Percentiles rank a stretch among this genome's conserved stretches.
phyloP scores from a whole-genome alignment of 2,888 invertebrate genomes.

The Callyntrura guangdongensis region DNA sequence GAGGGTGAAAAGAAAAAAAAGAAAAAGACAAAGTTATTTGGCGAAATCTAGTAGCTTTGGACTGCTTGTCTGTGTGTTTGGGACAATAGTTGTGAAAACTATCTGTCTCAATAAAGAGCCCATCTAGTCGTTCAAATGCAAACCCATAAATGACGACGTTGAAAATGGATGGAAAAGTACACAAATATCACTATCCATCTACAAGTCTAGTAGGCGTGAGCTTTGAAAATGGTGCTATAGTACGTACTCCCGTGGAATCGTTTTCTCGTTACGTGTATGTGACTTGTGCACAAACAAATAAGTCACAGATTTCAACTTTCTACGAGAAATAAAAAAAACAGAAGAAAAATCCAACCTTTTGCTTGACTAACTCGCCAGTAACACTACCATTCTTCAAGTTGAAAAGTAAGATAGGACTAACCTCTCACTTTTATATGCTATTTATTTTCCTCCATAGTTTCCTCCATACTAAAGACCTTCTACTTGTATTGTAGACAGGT shows the following conservation, averaged over 20 bases:
- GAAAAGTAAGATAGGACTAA: slow-evolving; percentile 46
- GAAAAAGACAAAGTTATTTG: slow-evolving; percentile 59
- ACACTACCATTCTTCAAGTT: slow-evolving; percentile 49
- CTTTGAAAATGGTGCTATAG: slow-evolving; percentile 38
- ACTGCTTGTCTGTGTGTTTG: slow-evolving; percentile 62
- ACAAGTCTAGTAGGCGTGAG: neutral
- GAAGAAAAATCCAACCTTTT: slow-evolving; percentile 49
- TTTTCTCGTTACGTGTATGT: slow-evolving; percentile 46
- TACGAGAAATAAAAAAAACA: slow-evolving; percentile 37
- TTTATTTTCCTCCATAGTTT: slow-evolving; percentile 17
- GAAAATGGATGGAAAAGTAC: slow-evolving; percentile 75
- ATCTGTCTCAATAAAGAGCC: slow-evolving; percentile 83
- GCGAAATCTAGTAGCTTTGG: slow-evolving; percentile 60
- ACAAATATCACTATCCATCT: neutral
- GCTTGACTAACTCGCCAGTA: slow-evolving; percentile 19
- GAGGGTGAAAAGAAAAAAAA: slow-evolving; percentile 50
- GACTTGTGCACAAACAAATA: slow-evolving; percentile 84
- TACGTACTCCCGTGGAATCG: neutral
- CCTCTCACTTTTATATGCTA: slow-evolving; percentile 42
- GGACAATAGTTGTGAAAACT: slow-evolving; percentile 83
- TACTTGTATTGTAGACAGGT: neutral
- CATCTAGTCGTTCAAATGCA: slow-evolving; percentile 79
- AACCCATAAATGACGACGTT: slow-evolving; percentile 81
- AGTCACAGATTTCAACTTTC: slow-evolving; percentile 83
- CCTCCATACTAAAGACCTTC: neutral